Evolutionary conservation across 64 coral and sea anemone genomes (phyloP).

Genomic region (Montipora efflorescens): DNA sequence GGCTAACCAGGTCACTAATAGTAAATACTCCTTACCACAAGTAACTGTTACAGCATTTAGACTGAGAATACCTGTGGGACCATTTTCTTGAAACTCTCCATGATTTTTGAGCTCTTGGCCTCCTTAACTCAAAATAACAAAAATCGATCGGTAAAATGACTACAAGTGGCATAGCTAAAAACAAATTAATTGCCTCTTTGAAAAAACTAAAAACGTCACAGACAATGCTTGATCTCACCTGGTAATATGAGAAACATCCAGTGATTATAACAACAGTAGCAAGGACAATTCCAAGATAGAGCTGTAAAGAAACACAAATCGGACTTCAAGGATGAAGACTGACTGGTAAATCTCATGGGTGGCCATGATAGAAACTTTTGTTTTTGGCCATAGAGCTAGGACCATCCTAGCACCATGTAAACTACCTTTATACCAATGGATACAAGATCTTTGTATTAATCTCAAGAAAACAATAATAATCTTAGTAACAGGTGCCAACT

Average conservation of each 20-base stretch:
- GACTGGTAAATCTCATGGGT: too few species aligned
- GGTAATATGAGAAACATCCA: constrained; percentile 97
- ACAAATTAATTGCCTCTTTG: background rate
- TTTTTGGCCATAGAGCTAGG: too few species aligned
- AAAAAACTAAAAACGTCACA: background rate
- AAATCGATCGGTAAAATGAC: background rate
- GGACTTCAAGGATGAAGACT: background rate
- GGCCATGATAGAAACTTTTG: too few species aligned
- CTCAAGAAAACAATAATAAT: too few species aligned
- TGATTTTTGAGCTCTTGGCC: constrained; percentile 96
- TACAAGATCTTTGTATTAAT: too few species aligned
- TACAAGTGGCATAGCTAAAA: background rate
- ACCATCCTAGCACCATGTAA: too few species aligned
- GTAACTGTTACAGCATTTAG: too few species aligned
- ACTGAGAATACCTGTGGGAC: constrained; percentile 75
- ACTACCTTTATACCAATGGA: too few species aligned
- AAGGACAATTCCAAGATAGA: constrained; percentile 87
- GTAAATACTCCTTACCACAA: too few species aligned
- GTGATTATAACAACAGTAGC: constrained; percentile 90
- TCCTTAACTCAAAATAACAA: constrained; percentile 67
- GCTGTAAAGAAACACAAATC: constrained; percentile 57
- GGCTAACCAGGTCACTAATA: too few species aligned
- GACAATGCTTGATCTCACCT: constrained; percentile 59
- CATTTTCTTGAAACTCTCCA: constrained; percentile 99
- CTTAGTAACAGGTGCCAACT: too few species aligned